These are phyloP conservation scores for Drosophila barbarae DNA, from an alignment of 2,888 invertebrate genomes.

Conservation along the genomic window DNA sequence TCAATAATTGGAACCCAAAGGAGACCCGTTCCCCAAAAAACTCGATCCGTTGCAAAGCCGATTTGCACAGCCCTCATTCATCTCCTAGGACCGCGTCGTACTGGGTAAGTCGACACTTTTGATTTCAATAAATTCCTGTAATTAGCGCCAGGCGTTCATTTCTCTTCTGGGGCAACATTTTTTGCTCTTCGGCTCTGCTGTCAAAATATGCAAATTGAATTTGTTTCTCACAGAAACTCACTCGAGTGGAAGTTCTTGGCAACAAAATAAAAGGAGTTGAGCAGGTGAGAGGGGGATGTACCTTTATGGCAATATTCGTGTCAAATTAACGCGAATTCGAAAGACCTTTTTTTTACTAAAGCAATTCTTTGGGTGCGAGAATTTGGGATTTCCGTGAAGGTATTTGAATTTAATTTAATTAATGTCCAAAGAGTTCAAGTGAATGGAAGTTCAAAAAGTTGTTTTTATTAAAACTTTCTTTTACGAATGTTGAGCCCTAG, in stretches of 20 bases:
- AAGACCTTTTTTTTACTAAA: slow-evolving; percentile 9
- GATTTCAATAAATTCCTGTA: slow-evolving; percentile 72
- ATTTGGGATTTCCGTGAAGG: background rate
- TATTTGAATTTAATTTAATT: slow-evolving; percentile 9
- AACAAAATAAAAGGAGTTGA: slow-evolving; percentile 47
- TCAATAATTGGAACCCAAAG: slow-evolving; percentile 59
- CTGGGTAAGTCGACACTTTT: slow-evolving; percentile 59
- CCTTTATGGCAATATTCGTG: slow-evolving; percentile 12
- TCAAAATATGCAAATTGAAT: slow-evolving; percentile 64
- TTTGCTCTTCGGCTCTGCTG: slow-evolving; percentile 31
- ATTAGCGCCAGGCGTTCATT: slow-evolving; percentile 66
- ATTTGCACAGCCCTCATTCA: slow-evolving; percentile 25
- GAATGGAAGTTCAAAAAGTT: slow-evolving; percentile 1
- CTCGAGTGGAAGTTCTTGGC: slow-evolving; percentile 53
- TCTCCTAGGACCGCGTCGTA: slow-evolving; percentile 11
- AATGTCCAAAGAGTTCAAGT: background rate
- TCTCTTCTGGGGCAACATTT: slow-evolving; percentile 45
- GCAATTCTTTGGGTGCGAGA: background rate
- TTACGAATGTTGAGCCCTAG: background rate
- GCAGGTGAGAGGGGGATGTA: slow-evolving; percentile 48
- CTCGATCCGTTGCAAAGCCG: slow-evolving; percentile 29
- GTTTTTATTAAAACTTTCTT: background rate
- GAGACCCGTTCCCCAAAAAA: slow-evolving; percentile 11
- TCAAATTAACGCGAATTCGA: slow-evolving; percentile 28
- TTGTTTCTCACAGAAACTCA: slow-evolving; percentile 51